Conservation (phyloP, 2,113 vertebrate genomes). For the Pseudonaja textilis region DNA sequence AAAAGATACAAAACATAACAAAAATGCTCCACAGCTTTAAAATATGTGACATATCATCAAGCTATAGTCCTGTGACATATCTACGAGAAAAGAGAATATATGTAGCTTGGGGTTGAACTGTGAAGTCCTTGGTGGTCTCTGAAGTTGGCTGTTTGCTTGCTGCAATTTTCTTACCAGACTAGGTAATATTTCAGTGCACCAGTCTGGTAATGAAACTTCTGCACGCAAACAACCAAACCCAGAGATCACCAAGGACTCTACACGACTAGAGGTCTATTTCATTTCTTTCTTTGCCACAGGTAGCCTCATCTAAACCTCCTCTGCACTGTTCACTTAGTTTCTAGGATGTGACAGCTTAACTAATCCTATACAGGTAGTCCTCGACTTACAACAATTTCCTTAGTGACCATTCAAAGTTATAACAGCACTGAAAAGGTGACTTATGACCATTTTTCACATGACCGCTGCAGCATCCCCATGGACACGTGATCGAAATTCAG, state of each 20-base stretch:
- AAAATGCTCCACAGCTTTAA: neutral
- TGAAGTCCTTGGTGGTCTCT: neutral
- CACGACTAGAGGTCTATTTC: neutral
- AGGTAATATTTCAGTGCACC: neutral
- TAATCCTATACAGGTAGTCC: neutral
- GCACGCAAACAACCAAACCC: neutral
- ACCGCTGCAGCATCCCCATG: no score
- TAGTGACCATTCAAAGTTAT: no score
- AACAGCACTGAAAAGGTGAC: no score
- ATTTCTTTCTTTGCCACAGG: neutral
- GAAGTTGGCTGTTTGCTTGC: neutral
- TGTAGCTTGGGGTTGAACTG: neutral
- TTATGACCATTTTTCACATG: no score
- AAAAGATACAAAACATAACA: neutral
- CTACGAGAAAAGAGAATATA: neutral
- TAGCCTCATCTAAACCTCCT: neutral
- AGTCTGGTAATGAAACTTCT: neutral
- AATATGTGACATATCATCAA: no score
- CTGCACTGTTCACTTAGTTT: neutral
- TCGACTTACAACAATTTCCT: no score
- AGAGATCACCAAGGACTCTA: neutral
- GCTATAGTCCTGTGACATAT: neutral
- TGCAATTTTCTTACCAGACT: neutral
- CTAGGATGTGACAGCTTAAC: neutral
- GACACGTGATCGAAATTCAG: no score